A percentile compares a stretch with the other conserved stretches of the same genome.
Evolutionary conservation across 2,113 vertebrate species (phyloP).

Genomic region (Heterotilapia buettikoferi): DNA sequence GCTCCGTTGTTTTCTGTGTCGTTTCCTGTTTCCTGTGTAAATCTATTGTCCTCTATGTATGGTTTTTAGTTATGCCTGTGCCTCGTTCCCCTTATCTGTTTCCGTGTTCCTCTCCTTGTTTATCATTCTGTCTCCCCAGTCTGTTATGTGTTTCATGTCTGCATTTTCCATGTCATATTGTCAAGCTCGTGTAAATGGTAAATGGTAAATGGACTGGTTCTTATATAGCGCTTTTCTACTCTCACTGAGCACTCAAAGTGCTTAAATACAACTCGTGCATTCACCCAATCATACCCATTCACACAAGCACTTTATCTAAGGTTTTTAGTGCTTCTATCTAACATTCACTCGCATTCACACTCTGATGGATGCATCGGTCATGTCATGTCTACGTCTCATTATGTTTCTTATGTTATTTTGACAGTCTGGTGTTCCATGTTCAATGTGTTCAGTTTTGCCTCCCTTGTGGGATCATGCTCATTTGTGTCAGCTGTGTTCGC

Average conservation of each 20-base stretch:
- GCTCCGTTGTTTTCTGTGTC: fast-evolving
- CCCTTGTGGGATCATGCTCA: not conserved
- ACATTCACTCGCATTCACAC: too few species aligned
- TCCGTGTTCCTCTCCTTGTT: not conserved
- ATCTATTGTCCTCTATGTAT: not conserved
- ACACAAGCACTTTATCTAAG: too few species aligned
- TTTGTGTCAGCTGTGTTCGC: not conserved
- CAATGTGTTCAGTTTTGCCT: not conserved
- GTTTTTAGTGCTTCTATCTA: too few species aligned
- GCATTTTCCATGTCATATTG: fast-evolving
- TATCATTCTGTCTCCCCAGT: not conserved
- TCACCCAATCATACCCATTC: too few species aligned
- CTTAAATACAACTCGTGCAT: too few species aligned
- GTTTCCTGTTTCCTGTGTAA: not conserved
- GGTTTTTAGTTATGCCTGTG: not conserved
- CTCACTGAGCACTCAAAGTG: too few species aligned
- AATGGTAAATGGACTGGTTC: too few species aligned
- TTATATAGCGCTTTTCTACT: too few species aligned
- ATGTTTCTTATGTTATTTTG: not conserved
- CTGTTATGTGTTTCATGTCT: not conserved
- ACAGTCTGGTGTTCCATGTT: not conserved
- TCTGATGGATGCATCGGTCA: too few species aligned
- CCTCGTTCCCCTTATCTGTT: not conserved
- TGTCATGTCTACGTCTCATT: fast-evolving
- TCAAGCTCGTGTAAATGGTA: fast-evolving